Evolutionary conservation across 2,113 vertebrate species (phyloP).

Genomic region (Misgurnus mizolepis): DNA sequence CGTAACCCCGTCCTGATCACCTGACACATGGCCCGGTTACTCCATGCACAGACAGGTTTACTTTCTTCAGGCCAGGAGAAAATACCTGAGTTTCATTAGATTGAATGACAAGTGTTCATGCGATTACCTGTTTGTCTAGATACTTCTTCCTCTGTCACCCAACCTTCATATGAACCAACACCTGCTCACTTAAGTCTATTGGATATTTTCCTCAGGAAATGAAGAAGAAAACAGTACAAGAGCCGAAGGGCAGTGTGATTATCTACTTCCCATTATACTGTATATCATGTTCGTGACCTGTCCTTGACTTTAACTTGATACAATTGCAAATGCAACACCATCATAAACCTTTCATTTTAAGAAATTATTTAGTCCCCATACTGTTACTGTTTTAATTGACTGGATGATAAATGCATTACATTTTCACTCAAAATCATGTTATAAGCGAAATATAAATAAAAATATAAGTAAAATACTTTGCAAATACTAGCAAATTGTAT

Average conservation of each 20-base stretch:
- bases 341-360: too few species aligned
- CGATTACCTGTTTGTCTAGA: background rate
- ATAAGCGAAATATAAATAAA: too few species aligned
- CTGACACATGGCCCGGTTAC: background rate
- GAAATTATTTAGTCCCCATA: too few species aligned
- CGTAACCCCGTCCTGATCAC: background rate
- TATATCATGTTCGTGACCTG: background rate
- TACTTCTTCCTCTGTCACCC: background rate
- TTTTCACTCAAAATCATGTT: too few species aligned
- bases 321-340: background rate
- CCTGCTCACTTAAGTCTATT: background rate
- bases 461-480: too few species aligned
- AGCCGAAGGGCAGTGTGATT: background rate
- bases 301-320: background rate
- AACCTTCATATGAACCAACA: background rate
- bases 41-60: constrained; percentile 4
- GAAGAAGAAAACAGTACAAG: background rate
- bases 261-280: background rate
- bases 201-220: background rate
- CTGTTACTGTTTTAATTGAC: too few species aligned
- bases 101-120: constrained; percentile 1
- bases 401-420: too few species aligned
- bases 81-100: background rate
- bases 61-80: background rate
- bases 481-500: too few species aligned